Percentiles rank a stretch among this genome's conserved stretches.
Evolutionary conservation across 92 coral and sea anemone genomes (phyloP).

Genomic region (Montipora capitata): DNA sequence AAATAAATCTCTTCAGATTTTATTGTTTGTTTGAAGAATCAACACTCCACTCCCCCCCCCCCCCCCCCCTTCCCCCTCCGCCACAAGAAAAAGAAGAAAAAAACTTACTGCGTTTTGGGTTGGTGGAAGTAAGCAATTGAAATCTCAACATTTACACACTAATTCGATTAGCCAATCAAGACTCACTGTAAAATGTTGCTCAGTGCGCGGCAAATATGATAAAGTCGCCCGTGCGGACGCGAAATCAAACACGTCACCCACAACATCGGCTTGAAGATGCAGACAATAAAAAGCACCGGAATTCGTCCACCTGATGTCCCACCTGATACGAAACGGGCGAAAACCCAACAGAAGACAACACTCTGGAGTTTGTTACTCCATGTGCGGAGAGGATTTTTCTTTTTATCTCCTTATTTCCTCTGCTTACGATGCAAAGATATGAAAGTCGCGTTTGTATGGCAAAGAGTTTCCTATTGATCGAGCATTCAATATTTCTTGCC

Average conservation of each 20-base stretch:
- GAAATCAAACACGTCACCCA: neutral
- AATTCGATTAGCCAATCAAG: too few relatives aligned
- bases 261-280: neutral
- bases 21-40: too few relatives aligned
- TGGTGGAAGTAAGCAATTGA: too few relatives aligned
- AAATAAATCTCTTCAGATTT: too few relatives aligned
- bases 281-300: neutral
- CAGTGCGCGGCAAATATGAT: neutral
- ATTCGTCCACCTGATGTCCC: neutral
- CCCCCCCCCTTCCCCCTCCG: too few relatives aligned
- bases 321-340: neutral
- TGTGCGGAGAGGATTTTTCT: neutral
- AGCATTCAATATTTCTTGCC: conserved; percentile 80
- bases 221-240: neutral
- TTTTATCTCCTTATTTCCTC: too few relatives aligned
- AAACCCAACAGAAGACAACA: neutral
- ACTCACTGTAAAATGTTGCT: too few relatives aligned
- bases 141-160: too few relatives aligned
- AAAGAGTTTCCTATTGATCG: neutral
- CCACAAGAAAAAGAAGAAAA: too few relatives aligned
- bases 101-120: too few relatives aligned
- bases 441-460: neutral
- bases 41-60: too few relatives aligned
- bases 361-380: neutral
- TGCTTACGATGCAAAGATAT: neutral